These are phyloP conservation scores for Columbina picui DNA, from an alignment of 2,113 vertebrate genomes.

Conservation along the genomic window DNA sequence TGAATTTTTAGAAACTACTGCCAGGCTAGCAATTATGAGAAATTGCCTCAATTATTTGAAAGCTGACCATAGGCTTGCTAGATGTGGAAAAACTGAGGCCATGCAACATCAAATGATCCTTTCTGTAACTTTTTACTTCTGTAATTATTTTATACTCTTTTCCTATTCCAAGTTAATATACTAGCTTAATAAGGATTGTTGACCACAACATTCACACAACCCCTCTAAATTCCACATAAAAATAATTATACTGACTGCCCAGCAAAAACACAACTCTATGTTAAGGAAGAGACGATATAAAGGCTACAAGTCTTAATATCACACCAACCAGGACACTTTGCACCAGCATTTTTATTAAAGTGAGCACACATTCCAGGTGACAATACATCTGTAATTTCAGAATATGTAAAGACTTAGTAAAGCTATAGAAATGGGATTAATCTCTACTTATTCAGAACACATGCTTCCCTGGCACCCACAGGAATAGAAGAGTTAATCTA, in stretches of 20 bases:
- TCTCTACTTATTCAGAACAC: slow-evolving; percentile 18
- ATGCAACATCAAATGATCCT: not conserved
- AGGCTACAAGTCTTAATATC: slow-evolving; percentile 5
- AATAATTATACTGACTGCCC: not conserved
- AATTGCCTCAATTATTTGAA: not conserved
- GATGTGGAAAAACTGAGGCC: not conserved
- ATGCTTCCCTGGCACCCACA: not conserved
- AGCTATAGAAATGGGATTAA: not conserved
- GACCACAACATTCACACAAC: not conserved
- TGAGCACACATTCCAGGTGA: not conserved
- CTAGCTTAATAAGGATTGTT: not conserved
- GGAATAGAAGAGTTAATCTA: not conserved
- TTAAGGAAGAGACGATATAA: slow-evolving; percentile 14
- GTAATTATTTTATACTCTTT: not conserved
- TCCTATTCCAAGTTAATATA: not conserved
- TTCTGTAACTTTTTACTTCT: slow-evolving; percentile 23
- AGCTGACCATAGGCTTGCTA: not conserved
- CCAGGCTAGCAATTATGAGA: not conserved
- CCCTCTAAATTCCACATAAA: not conserved
- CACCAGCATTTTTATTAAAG: slow-evolving; percentile 11
- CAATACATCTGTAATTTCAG: slow-evolving; percentile 1
- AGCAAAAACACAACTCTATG: not conserved
- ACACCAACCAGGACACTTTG: slow-evolving; percentile 28
- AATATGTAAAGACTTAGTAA: slow-evolving; percentile 2
- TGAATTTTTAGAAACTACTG: not conserved